Conservation (phyloP, 2,113 vertebrate species). For the Megatriorchis doriae region DNA sequence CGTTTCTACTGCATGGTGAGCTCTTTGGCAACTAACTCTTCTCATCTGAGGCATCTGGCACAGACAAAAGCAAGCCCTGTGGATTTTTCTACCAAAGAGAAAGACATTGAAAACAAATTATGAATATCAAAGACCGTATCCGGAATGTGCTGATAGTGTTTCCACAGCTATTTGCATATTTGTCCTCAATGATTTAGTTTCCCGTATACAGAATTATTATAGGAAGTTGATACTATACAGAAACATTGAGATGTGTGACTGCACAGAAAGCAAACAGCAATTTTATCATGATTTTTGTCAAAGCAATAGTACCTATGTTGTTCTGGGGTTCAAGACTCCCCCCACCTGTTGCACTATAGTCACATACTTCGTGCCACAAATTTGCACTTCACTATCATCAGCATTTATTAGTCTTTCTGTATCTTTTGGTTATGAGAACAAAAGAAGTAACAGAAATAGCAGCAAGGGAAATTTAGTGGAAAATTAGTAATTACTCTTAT, state of each 20-base stretch:
- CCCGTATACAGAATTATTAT: not conserved
- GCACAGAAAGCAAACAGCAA: not conserved
- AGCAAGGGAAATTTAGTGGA: not conserved
- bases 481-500: not conserved
- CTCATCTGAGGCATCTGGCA: slow-evolving; percentile 31
- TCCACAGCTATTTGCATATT: not conserved
- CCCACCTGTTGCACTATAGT: not conserved
- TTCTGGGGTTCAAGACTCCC: not conserved
- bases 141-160: slow-evolving; percentile 8
- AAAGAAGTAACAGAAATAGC: not conserved
- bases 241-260: not conserved
- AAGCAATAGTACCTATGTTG: not conserved
- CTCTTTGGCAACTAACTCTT: slow-evolving; percentile 49
- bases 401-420: not conserved
- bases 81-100: not conserved
- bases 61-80: not conserved
- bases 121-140: slow-evolving; percentile 2
- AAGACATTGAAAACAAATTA: slow-evolving; percentile 18
- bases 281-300: not conserved
- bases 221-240: not conserved
- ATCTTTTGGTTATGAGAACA: not conserved
- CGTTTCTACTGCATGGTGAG: slow-evolving; percentile 45
- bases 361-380: not conserved
- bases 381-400: not conserved
- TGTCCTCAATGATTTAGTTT: not conserved